A percentile compares a stretch with the other conserved stretches of the same genome.
Conservation (phyloP, 2,113 vertebrate species). For the Theropithecus gelada region DNA sequence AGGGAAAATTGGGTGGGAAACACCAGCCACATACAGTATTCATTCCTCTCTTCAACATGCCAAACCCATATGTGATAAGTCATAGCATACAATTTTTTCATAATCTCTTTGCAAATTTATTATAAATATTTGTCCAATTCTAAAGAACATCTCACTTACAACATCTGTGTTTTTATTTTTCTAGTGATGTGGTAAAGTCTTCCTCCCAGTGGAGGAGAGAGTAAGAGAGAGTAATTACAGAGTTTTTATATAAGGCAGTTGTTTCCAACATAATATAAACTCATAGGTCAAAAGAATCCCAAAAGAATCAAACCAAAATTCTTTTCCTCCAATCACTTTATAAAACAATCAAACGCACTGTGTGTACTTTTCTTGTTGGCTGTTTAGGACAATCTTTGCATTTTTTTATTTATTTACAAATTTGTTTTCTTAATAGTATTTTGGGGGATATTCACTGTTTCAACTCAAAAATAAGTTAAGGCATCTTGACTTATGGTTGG, state of each 20-base stretch:
- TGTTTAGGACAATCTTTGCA: neutral
- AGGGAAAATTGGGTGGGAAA: neutral
- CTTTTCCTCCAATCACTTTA: neutral
- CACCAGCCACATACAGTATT: neutral
- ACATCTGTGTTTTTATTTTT: neutral
- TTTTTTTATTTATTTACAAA: neutral
- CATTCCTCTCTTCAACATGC: neutral
- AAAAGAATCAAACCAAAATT: neutral
- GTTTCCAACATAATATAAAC: neutral
- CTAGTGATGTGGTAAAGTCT: neutral
- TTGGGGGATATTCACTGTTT: neutral
- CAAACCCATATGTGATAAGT: neutral
- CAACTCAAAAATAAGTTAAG: neutral
- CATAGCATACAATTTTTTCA: neutral
- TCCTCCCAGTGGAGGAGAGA: neutral
- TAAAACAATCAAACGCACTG: neutral
- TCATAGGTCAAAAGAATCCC: neutral
- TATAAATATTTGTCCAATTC: slow-evolving; percentile 45
- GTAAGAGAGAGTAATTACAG: neutral
- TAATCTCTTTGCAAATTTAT: slow-evolving; percentile 31
- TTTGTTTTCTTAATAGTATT: neutral
- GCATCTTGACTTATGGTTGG: neutral
- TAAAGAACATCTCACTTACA: neutral
- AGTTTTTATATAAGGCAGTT: neutral
- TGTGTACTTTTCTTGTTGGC: neutral